Evolutionary conservation across 2,113 vertebrate species (phyloP).

Genomic region (human (Homo sapiens)): DNA sequence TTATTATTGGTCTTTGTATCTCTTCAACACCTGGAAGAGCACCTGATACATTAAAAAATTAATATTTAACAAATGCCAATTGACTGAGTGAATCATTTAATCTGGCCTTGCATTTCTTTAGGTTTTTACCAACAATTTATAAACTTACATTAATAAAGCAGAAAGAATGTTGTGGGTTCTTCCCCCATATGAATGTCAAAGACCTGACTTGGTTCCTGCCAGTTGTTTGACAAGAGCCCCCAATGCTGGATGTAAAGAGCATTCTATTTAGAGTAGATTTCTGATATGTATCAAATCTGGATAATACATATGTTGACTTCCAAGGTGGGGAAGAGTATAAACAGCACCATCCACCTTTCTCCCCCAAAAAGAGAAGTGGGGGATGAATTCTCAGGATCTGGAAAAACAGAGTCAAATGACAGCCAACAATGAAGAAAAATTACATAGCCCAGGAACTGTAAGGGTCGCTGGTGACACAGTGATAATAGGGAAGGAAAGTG

Average conservation of each 20-base stretch:
- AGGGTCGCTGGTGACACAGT: not conserved
- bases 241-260: not conserved
- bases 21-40: not conserved
- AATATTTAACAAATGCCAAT: not conserved
- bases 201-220: not conserved
- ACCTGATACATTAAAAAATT: not conserved
- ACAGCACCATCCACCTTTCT: not conserved
- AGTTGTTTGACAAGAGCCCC: not conserved
- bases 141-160: not conserved
- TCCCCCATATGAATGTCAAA: not conserved
- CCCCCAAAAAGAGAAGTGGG: not conserved
- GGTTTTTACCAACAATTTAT: not conserved
- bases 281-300: not conserved
- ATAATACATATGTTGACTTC: not conserved
- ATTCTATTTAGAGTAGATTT: not conserved
- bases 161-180: not conserved
- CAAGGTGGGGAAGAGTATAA: not conserved
- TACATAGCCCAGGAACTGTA: not conserved
- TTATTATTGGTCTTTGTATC: not conserved
- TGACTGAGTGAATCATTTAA: not conserved
- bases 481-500: not conserved
- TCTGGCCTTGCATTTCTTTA: not conserved
- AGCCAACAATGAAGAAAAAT: not conserved
- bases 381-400: not conserved
- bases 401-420: not conserved